Conservation (phyloP, 2,888 invertebrate genomes). For the Dione vanillae region DNA sequence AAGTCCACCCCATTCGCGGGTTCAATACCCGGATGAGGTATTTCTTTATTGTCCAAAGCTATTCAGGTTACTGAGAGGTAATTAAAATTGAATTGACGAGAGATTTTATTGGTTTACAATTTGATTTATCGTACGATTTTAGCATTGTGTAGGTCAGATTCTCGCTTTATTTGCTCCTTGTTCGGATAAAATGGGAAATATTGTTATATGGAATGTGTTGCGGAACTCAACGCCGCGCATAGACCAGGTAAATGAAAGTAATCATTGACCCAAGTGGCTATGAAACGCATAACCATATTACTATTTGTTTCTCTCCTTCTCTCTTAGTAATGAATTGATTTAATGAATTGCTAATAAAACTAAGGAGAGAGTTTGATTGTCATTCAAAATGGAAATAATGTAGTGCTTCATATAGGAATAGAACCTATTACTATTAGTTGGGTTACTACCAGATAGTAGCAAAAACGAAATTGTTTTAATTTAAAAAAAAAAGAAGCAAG, state of each 20-base stretch:
- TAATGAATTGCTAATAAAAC: too few relatives aligned
- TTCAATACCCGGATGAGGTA: slow-evolving; percentile 31
- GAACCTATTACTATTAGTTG: neutral
- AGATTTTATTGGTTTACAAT: slow-evolving; percentile 16
- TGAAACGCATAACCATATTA: too few relatives aligned
- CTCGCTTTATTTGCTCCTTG: too few relatives aligned
- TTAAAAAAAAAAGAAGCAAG: slow-evolving; percentile 4
- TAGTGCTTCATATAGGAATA: neutral
- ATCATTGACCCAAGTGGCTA: too few relatives aligned
- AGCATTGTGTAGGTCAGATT: neutral
- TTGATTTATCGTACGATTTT: neutral
- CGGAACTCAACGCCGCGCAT: too few relatives aligned
- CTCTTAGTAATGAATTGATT: too few relatives aligned
- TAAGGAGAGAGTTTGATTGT: too few relatives aligned
- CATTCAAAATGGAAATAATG: neutral
- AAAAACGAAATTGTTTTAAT: neutral
- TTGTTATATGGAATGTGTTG: too few relatives aligned
- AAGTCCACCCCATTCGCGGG: slow-evolving; percentile 34
- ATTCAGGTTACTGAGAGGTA: neutral
- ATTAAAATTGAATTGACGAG: slow-evolving; percentile 16
- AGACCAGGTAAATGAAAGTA: too few relatives aligned
- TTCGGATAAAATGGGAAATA: too few relatives aligned
- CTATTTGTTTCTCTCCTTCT: too few relatives aligned
- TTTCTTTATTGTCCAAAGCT: slow-evolving; percentile 15
- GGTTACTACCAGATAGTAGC: neutral